Percentiles rank a stretch among this genome's conserved stretches.
These are phyloP conservation scores for Malacoraja senta DNA, from an alignment of 2,797 vertebrate genomes.

Conservation along the genomic window DNA sequence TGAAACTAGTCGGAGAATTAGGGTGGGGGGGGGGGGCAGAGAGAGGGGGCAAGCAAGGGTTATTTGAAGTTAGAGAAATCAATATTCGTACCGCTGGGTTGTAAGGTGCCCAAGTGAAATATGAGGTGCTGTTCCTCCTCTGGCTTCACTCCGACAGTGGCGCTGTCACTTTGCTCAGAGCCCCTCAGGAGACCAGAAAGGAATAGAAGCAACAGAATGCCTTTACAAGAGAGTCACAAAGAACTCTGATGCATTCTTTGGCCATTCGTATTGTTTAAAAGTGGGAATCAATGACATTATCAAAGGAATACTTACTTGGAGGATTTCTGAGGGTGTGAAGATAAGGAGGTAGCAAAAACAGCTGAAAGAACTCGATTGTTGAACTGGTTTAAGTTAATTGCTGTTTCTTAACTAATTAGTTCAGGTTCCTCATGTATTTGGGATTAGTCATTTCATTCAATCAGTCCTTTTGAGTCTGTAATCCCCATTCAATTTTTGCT, in stretches of 20 bases:
- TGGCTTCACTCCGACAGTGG: no score
- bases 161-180: neutral
- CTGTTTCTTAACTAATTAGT: constrained; percentile 5
- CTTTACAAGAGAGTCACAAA: neutral
- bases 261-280: neutral
- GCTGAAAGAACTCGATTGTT: neutral
- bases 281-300: neutral
- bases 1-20: no score
- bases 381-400: neutral
- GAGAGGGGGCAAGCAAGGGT: no score
- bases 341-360: neutral
- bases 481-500: neutral
- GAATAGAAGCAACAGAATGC: neutral
- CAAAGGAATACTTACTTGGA: neutral
- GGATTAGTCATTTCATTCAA: neutral
- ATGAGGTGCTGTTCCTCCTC: no score
- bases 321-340: neutral
- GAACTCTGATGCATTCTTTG: neutral
- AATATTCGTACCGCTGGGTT: no score
- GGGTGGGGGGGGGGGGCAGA: no score
- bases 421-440: neutral
- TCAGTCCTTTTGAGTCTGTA: neutral
- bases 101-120: no score
- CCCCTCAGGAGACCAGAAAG: neutral
- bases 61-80: no score